Percentiles rank a stretch among this genome's conserved stretches.
phyloP scores from a whole-genome alignment of 35 echinoderm and acorn worm species.

The Apostichopus parvimensis region DNA sequence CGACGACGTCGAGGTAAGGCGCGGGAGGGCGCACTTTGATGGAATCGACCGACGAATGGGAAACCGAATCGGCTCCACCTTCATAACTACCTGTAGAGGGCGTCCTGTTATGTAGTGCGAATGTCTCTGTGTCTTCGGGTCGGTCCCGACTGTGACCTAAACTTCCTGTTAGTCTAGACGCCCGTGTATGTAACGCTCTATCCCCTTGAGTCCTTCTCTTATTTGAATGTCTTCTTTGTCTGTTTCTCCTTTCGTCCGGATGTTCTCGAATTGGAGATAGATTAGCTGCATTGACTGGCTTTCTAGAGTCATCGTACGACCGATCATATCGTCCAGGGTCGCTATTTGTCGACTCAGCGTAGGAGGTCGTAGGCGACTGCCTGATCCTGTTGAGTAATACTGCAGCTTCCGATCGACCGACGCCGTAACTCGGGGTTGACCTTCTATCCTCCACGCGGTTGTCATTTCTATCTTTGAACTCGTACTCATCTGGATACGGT shows the following conservation, averaged over 20 bases:
- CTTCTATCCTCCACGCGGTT: not conserved
- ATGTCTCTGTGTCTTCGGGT: not conserved
- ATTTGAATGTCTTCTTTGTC: constrained; percentile 39
- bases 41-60: constrained; percentile 18
- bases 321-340: constrained; percentile 6
- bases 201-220: constrained; percentile 24
- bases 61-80: constrained; percentile 5
- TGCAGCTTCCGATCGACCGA: constrained; percentile 29
- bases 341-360: constrained; percentile 3
- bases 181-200: constrained; percentile 14
- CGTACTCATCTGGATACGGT: constrained; percentile 3
- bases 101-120: constrained; percentile 25
- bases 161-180: not conserved
- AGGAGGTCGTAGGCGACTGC: constrained; percentile 10
- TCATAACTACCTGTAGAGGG: constrained; percentile 32
- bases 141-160: not conserved
- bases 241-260: constrained; percentile 27
- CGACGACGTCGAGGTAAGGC: constrained; percentile 20
- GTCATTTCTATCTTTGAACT: constrained; percentile 21
- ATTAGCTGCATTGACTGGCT: not conserved
- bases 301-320: constrained; percentile 15
- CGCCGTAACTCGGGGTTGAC: constrained; percentile 5
- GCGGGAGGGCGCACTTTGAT: constrained; percentile 37
- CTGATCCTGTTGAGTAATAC: constrained; percentile 23
- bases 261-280: constrained; percentile 56